phyloP scores from a whole-genome alignment of 2,888 invertebrate genomes.

The Xestia c-nigrum region DNA sequence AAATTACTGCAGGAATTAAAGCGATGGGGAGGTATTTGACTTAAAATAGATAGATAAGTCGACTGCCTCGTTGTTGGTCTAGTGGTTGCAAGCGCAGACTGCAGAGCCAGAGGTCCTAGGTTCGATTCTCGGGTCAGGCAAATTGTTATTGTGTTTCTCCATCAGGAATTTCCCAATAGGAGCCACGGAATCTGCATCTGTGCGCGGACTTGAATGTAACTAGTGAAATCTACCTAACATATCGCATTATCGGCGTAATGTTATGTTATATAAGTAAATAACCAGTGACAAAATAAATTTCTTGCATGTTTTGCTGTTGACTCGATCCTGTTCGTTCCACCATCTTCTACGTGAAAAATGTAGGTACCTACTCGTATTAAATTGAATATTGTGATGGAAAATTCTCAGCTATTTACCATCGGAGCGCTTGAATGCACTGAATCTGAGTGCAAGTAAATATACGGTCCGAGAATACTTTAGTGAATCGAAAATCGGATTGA shows the following conservation, averaged over 20 bases:
- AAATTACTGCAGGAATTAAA: neutral
- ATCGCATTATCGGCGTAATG: too few relatives aligned
- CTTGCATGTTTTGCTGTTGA: neutral
- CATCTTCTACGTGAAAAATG: slow-evolving; percentile 7
- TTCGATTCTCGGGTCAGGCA: too few relatives aligned
- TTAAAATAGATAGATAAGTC: too few relatives aligned
- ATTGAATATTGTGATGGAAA: slow-evolving; percentile 28
- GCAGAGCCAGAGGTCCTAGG: too few relatives aligned
- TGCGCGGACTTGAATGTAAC: too few relatives aligned
- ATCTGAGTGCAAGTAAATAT: slow-evolving; percentile 44
- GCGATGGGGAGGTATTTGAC: neutral
- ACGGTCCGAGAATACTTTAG: slow-evolving; percentile 27
- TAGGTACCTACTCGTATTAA: slow-evolving; percentile 10
- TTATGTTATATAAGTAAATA: neutral
- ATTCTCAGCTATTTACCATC: slow-evolving; percentile 37
- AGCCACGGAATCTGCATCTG: too few relatives aligned
- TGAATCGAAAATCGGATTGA: slow-evolving; percentile 30
- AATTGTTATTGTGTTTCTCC: too few relatives aligned
- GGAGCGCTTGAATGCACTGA: slow-evolving; percentile 37
- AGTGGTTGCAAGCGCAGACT: too few relatives aligned
- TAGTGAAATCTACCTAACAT: too few relatives aligned
- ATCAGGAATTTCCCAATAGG: too few relatives aligned
- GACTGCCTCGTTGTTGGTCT: too few relatives aligned
- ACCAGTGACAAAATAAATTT: neutral
- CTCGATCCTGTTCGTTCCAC: neutral